These are phyloP conservation scores for Bubo blakistoni DNA, from an alignment of 2,113 vertebrate species.

Conservation along the genomic window DNA sequence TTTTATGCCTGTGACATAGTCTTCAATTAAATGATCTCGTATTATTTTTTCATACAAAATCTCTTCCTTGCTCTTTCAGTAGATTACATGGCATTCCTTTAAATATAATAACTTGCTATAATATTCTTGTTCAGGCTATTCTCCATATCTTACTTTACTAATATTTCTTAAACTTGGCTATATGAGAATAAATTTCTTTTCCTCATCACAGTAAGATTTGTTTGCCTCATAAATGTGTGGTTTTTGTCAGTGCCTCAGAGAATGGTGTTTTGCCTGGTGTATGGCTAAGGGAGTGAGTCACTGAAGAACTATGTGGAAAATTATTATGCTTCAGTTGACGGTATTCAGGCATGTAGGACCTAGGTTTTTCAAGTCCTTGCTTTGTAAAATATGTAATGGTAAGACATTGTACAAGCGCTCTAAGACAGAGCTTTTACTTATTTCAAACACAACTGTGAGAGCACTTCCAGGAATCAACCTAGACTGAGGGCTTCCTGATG, in stretches of 20 bases:
- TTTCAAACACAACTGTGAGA: not conserved
- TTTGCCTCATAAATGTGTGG: not conserved
- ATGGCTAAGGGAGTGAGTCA: not conserved
- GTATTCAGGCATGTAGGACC: not conserved
- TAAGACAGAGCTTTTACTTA: not conserved
- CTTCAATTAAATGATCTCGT: conserved; percentile 4
- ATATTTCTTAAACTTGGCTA: not conserved
- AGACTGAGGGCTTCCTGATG: not conserved
- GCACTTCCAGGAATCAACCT: not conserved
- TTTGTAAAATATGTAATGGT: not conserved
- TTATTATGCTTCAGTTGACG: not conserved
- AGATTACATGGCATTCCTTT: not conserved
- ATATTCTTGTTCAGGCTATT: not conserved
- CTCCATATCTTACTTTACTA: not conserved
- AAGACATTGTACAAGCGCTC: not conserved
- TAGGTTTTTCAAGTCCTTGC: not conserved
- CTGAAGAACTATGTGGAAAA: not conserved
- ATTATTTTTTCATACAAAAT: not conserved
- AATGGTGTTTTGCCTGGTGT: not conserved
- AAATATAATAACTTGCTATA: not conserved
- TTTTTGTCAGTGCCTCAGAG: not conserved
- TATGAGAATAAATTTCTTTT: not conserved
- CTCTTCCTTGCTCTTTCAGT: not conserved
- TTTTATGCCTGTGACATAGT: not conserved
- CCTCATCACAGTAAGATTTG: not conserved